These are phyloP conservation scores for Cichlasoma orientale DNA, from an alignment of 2,797 vertebrate genomes.

Conservation along the genomic window DNA sequence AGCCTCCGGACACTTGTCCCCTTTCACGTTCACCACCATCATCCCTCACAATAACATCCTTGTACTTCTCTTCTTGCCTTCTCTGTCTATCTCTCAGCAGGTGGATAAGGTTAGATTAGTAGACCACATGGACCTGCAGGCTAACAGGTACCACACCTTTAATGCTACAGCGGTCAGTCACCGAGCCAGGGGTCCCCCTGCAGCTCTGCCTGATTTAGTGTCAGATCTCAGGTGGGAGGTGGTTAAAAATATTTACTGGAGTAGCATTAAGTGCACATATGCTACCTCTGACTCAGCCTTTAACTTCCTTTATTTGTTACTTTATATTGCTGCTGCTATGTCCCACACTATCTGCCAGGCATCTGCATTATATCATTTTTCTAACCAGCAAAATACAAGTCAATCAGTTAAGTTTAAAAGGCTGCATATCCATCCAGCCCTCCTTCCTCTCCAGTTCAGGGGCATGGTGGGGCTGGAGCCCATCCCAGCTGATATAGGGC, in stretches of 20 bases:
- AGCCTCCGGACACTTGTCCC: constrained; percentile 72
- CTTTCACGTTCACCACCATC: constrained; percentile 71
- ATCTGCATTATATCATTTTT: neutral
- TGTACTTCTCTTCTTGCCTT: constrained; percentile 45
- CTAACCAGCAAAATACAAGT: neutral
- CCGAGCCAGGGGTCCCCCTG: constrained; percentile 59
- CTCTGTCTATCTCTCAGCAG: constrained; percentile 64
- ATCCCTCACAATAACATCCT: constrained; percentile 64
- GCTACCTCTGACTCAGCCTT: neutral
- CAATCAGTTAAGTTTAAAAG: neutral
- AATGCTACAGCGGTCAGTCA: constrained; percentile 82
- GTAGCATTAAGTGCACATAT: constrained; percentile 1
- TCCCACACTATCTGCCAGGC: neutral
- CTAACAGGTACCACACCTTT: constrained; percentile 76
- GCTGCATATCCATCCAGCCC: neutral
- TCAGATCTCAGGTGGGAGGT: constrained; percentile 45
- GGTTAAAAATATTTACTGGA: constrained; percentile 5
- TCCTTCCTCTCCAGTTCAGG: neutral
- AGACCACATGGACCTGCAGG: constrained; percentile 69
- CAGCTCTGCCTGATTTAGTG: constrained; percentile 31
- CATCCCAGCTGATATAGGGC: neutral
- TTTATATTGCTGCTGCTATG: neutral
- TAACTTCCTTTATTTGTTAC: neutral
- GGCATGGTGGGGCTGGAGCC: neutral
- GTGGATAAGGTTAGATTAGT: constrained; percentile 79